Evolutionary conservation across 2,113 vertebrate genomes (phyloP), one percentile per base, ranked within the genome.

Genomic region (Platysteira castanea): DNA sequence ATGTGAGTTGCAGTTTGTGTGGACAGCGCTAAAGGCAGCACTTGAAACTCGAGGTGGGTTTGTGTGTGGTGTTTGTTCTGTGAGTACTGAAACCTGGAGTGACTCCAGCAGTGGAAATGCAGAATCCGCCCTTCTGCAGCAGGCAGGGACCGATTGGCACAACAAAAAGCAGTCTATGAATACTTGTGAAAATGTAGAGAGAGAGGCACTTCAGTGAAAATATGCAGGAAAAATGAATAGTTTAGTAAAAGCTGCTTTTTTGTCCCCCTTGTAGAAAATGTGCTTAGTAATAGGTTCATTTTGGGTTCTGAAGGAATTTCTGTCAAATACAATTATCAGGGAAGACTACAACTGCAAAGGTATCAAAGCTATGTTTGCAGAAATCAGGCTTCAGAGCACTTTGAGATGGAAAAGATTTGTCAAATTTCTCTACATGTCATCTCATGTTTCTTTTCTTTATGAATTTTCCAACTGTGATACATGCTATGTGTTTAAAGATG

Each of bases 301-400:
- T 82, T 89, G 52, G 71, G 56, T 92, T 88, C 37, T 89, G 28
- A 95, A 92, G 57, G 50, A 70, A 89, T 81, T 93, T 91, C 57
- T 94, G 73, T 89, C 88, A 93, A 88, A 92, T 50, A 23, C 8
- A 71, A 42, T 92, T 93, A 94, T 60, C 50, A 46, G 76, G 27
- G 28, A 93, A 90, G 75, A 53, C 64, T 60, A 30, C 41, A 53
- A 11, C 35, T 68, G 64, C 2, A 9, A 63, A 35, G n/a, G 41
- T 92, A 94, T 96, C 83, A 94, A 94, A 96, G 90, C 41, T 46
- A 0, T 17, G 13, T 88, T 96, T 75, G 75, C 56, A 80, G 68
- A 74, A 95, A 91, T 75, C 1, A 3, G 67, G 22, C 56, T 84
- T 93, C 49, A 67, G 83, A 94, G 69, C 19, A 7, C 47, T 78